Conservation (phyloP, 2,113 vertebrate genomes). For the Gnathonemus longibarbis region DNA sequence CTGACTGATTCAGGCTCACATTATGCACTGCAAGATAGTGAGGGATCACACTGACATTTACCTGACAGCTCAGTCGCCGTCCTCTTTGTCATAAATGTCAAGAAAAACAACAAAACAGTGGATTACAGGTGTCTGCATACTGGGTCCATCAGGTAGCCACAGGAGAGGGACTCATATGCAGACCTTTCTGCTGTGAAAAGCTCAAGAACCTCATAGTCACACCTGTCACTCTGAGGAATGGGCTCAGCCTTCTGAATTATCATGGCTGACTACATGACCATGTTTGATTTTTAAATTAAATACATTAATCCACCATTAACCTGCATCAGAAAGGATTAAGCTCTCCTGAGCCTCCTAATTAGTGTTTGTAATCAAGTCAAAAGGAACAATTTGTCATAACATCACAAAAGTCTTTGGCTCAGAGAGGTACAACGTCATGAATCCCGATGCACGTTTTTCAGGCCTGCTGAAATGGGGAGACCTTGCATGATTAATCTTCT, state of each 20-base stretch:
- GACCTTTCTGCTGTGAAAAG: neutral
- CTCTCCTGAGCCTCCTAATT: neutral
- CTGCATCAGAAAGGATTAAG: neutral
- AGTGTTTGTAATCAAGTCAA: slow-evolving; percentile 4
- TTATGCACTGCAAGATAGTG: neutral
- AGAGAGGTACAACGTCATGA: neutral
- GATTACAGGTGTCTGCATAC: neutral
- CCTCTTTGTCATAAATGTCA: neutral
- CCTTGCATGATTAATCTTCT: slow-evolving; percentile 60
- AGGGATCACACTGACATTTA: neutral
- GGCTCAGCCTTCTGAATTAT: neutral
- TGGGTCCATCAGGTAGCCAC: neutral
- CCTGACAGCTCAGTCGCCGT: neutral
- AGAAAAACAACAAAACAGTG: neutral
- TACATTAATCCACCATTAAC: neutral
- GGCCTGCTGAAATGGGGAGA: slow-evolving; percentile 59
- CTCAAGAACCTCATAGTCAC: neutral
- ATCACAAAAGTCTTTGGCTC: neutral
- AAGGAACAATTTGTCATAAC: slow-evolving; percentile 8
- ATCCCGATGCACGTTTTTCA: slow-evolving; percentile 33
- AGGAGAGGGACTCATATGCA: neutral
- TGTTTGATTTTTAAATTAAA: neutral
- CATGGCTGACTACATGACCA: neutral
- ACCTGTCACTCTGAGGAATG: neutral
- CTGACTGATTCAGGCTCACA: neutral